Conservation (phyloP, 53 echinoderm and acorn worm species). For the Luidia sarsii region DNA sequence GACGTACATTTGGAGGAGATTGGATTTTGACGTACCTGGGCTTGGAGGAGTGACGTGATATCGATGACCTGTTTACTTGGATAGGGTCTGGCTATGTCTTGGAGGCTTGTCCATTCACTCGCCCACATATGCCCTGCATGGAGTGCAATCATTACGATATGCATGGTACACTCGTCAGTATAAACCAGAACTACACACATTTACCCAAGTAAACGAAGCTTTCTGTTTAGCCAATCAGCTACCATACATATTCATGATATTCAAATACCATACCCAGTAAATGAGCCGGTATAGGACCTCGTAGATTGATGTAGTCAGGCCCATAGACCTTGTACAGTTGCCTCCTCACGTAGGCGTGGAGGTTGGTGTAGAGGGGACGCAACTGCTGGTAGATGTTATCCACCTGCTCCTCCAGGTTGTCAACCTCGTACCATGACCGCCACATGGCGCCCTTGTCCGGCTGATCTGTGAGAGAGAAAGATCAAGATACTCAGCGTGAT, state of each 20-base stretch:
- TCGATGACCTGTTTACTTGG: conserved; percentile 65
- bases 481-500: too few species aligned
- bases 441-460: conserved; percentile 67
- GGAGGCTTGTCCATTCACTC: conserved; percentile 59
- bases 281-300: conserved; percentile 82
- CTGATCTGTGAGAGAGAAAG: too few species aligned
- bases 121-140: conserved; percentile 84
- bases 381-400: conserved; percentile 60
- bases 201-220: too few species aligned
- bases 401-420: conserved; percentile 56
- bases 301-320: conserved; percentile 62
- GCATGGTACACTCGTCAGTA: too few species aligned
- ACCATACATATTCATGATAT: too few species aligned
- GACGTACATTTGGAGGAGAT: too few species aligned
- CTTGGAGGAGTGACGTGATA: conserved; percentile 43
- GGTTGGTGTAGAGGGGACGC: conserved; percentile 66
- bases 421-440: conserved; percentile 71
- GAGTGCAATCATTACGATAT: too few species aligned
- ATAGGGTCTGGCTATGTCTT: conserved; percentile 66
- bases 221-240: too few species aligned
- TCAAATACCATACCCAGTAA: conserved; percentile 56
- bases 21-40: conserved; percentile 45
- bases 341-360: conserved; percentile 84
- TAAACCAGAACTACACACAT: too few species aligned
- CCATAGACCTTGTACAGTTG: conserved; percentile 71